Conservation (phyloP, 2,113 vertebrate species). For the Dolichotis patagonum region DNA sequence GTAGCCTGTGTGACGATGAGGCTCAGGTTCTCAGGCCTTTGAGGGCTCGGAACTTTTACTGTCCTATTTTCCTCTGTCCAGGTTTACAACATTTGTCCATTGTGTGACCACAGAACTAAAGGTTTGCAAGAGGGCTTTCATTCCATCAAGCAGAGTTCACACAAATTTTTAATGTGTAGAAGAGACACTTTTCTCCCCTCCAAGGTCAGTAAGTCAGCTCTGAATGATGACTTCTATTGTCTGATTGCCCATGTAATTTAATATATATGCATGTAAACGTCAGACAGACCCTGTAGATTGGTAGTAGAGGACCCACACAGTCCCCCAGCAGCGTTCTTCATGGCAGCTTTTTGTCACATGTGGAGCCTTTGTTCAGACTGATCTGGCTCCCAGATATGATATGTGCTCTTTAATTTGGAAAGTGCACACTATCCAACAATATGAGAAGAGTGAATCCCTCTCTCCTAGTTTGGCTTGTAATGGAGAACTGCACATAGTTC, state of each 20-base stretch:
- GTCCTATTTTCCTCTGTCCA: too few species aligned
- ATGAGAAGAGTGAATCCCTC: not conserved
- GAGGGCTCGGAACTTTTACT: not conserved
- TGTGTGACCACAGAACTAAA: fast-evolving
- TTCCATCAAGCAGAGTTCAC: not conserved
- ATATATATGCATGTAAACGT: not conserved
- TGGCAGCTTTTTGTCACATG: not conserved
- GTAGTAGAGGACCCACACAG: not conserved
- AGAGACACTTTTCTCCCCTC: not conserved
- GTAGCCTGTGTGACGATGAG: not conserved
- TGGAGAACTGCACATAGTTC: too few species aligned
- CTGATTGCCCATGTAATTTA: not conserved
- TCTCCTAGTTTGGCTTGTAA: not conserved
- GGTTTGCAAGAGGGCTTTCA: too few species aligned
- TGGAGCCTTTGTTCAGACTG: not conserved
- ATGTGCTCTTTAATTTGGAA: not conserved
- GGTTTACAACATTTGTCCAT: not conserved
- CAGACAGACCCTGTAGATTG: not conserved
- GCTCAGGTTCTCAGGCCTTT: not conserved
- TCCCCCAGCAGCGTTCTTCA: not conserved
- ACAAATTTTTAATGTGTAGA: not conserved
- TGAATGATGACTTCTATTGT: not conserved
- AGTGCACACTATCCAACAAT: not conserved
- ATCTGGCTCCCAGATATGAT: not conserved
- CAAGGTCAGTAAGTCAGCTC: not conserved